Percentiles rank a stretch among this genome's conserved stretches.
Conservation (phyloP, 2,888 invertebrate genomes). For the Mechanitis messenoides region DNA sequence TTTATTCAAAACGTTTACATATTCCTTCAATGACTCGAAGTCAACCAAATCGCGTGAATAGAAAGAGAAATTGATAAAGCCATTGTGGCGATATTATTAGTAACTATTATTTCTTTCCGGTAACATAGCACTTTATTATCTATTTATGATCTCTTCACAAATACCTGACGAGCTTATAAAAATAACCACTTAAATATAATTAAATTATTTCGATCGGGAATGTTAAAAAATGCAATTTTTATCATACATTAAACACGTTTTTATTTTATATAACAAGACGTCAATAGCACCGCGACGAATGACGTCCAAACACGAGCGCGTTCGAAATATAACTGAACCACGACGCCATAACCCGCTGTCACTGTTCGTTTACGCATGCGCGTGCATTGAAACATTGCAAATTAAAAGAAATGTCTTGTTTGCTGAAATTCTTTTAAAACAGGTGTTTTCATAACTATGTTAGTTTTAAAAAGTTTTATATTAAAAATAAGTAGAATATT, state of each 20-base stretch:
- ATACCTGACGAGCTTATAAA: neutral
- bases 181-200: too few species aligned
- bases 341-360: constrained; percentile 15
- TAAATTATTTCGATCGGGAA: constrained; percentile 17
- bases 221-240: constrained; percentile 32
- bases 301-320: constrained; percentile 48
- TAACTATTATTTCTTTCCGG: neutral
- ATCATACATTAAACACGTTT: constrained; percentile 28
- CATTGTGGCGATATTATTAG: constrained; percentile 10
- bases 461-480: neutral
- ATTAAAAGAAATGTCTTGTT: constrained; percentile 19
- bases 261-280: constrained; percentile 39
- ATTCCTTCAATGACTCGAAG: constrained; percentile 22
- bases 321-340: constrained; percentile 49
- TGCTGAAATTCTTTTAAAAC: constrained; percentile 6
- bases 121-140: neutral
- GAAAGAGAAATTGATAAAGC: constrained; percentile 60
- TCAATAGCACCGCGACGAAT: constrained; percentile 18
- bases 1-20: constrained; percentile 16
- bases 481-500: too few species aligned
- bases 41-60: constrained; percentile 40
- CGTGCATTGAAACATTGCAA: constrained; percentile 15
- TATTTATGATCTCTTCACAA: neutral
- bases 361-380: constrained; percentile 21
- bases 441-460: constrained; percentile 23